Evolutionary conservation across 2,888 invertebrate species (phyloP), one percentile per base, ranked within the genome.

Genomic region (Oligia fasciuncula): DNA sequence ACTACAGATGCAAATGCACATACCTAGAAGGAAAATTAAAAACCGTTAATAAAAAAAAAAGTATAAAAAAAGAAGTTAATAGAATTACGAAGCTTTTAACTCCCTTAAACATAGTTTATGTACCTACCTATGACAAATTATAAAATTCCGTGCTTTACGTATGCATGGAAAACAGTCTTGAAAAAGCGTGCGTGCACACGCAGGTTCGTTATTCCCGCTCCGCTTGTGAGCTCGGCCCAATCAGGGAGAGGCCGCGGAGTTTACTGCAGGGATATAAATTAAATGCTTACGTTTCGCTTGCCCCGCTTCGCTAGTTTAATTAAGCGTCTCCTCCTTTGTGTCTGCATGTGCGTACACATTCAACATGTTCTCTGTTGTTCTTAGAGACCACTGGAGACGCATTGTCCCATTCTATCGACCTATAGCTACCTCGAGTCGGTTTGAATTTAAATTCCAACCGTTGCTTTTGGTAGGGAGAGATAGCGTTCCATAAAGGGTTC

Each of bases 191-290:
- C 74, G 72, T 54, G 43, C 6, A 46, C 65, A 84, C 80, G 68
- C 71, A 71, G 40, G 46, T 73, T 54, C 23, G 29, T 49, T 23
- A 11, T 72, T 46, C n/a, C 77, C 94, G 94, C 93, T 92, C 73
- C 90, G 90, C 94, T 91, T 88, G 86, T 92, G 83, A 84, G 84
- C 89, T 94, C 91, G 89, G 70, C 85, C 91, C 92, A 90, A 87
- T 84, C 90, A 90, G 91, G 92, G 93, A 94, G 93, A 94, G 93
- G 94, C 93, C 95, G 96, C 95, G 95, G 94, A 96, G 94, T 96
- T 95, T 96, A 96, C 96, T 96, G 96, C 96, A 96, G 96, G 95
- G 94, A 95, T 96, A 96, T 96, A 96, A 96, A 96, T 96, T 96
- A 95, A 96, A 96, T 96, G 96, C 96, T 96, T 96, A 96, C 96